Conservation (phyloP, 53 echinoderm and acorn worm species). For the Paracentrotus lividus region DNA sequence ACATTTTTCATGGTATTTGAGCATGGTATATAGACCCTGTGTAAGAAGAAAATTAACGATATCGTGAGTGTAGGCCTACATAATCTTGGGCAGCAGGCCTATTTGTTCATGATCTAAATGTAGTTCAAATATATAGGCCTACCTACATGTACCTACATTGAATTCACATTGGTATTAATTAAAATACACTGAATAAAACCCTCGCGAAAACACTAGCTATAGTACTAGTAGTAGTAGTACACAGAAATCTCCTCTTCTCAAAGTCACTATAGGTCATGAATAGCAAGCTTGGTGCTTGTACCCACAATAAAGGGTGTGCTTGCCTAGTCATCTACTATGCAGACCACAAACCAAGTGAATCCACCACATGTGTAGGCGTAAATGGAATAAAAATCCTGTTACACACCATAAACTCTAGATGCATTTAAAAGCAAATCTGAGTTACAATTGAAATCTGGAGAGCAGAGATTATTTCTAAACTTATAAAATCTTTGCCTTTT, state of each 20-base stretch:
- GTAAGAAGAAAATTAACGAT: too few relatives aligned
- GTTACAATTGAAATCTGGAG: not conserved
- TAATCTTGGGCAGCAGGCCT: too few relatives aligned
- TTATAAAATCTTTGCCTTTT: too few relatives aligned
- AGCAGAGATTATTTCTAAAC: too few relatives aligned
- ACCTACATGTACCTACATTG: too few relatives aligned
- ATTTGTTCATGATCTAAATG: too few relatives aligned
- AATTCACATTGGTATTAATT: too few relatives aligned
- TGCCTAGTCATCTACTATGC: slow-evolving; percentile 5
- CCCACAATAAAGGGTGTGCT: not conserved
- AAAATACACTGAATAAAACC: not conserved
- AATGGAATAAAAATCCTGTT: not conserved
- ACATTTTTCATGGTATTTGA: too few relatives aligned
- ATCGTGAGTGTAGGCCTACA: too few relatives aligned
- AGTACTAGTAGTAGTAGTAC: not conserved
- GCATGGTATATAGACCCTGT: too few relatives aligned
- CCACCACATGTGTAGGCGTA: not conserved
- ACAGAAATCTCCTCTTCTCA: slow-evolving; percentile 28
- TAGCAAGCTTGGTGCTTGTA: not conserved
- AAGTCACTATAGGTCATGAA: slow-evolving; percentile 6
- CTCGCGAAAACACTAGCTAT: not conserved
- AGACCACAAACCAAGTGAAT: not conserved
- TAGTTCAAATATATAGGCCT: too few relatives aligned
- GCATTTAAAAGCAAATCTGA: not conserved
- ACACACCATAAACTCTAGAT: not conserved